Conservation (phyloP, 2,888 invertebrate species). For the Xanthorhoe designata region DNA sequence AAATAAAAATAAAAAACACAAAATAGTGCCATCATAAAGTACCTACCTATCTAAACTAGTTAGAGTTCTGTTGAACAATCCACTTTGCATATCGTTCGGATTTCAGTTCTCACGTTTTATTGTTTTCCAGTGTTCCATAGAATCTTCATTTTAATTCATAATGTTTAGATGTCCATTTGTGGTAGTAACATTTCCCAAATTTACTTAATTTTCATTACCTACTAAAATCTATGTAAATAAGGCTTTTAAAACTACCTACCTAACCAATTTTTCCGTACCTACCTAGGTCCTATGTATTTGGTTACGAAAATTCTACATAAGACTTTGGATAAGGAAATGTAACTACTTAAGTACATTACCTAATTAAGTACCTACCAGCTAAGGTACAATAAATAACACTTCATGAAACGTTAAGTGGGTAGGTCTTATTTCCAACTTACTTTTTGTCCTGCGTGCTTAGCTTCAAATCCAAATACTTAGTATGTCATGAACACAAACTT, state of each 20-base stretch:
- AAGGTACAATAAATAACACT: too few species aligned
- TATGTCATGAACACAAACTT: background rate
- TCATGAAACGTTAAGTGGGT: too few species aligned
- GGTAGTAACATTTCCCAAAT: too few species aligned
- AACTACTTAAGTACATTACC: too few species aligned
- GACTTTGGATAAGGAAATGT: too few species aligned
- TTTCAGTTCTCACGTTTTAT: slow-evolving; percentile 56
- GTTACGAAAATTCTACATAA: too few species aligned
- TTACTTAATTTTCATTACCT: too few species aligned
- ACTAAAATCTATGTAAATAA: too few species aligned
- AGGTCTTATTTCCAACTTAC: background rate
- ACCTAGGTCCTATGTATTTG: too few species aligned
- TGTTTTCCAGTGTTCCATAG: slow-evolving; percentile 43
- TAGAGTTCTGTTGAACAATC: slow-evolving; percentile 54
- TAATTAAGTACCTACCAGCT: too few species aligned
- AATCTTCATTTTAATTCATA: background rate
- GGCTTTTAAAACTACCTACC: too few species aligned
- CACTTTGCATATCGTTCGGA: slow-evolving; percentile 57
- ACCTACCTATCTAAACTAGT: slow-evolving; percentile 45
- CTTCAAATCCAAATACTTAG: background rate
- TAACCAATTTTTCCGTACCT: too few species aligned
- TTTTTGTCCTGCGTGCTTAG: background rate
- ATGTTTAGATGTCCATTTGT: background rate
- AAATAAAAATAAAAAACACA: slow-evolving; percentile 48
- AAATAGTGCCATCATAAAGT: slow-evolving; percentile 52